Base-by-base conservation (phyloP, 2,113 vertebrate genomes). In the Calidris pugnax region DNA sequence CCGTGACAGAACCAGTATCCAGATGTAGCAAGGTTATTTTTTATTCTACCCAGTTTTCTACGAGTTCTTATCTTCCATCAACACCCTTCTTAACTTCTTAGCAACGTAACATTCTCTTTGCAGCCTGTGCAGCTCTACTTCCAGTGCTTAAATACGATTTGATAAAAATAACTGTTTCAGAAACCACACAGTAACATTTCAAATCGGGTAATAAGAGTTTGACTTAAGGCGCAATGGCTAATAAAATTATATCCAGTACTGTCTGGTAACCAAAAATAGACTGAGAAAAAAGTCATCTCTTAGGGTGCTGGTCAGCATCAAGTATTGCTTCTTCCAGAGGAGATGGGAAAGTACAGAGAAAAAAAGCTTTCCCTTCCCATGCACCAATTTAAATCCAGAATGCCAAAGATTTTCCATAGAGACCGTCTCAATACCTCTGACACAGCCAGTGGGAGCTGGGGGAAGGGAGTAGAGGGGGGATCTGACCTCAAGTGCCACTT, bases 161-260 rank as follows among this genome's bases (percentile, higher is more conserved):
- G 41, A 87, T n/a, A 19, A 89, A 95, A 91, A 82, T 71, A 93
- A 45, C 23, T 63, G 5, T 45, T 91, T 87, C 87, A 82, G 69
- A 85, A 95, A 57, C 30, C 24, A 66, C 53, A 72, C 22, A 51
- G 50, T 43, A 93, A 50, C 23, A 79, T 87, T 82, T 89, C 16
- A 37, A 51, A 66, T 53, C 73, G 72, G 50, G 60, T 56, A 92
- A 89, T 51, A 41, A 77, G 69, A 74, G 57, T 80, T 45, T 91
- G 56, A 76, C 57, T 93, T 87, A 56, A 64, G 39, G 89, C 12
- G 4, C 86, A 93, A 84, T 9, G 14, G 27, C 33, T 87, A 81
- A 96, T 60, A 26, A 89, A 87, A 87, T 80, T 67, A 82, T 48
- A 83, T 39, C 39, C 32, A 33, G 14, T 57, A 43, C 30, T 56